Conservation (phyloP, 2,888 invertebrate genomes). For the Vesta saturnalis region DNA sequence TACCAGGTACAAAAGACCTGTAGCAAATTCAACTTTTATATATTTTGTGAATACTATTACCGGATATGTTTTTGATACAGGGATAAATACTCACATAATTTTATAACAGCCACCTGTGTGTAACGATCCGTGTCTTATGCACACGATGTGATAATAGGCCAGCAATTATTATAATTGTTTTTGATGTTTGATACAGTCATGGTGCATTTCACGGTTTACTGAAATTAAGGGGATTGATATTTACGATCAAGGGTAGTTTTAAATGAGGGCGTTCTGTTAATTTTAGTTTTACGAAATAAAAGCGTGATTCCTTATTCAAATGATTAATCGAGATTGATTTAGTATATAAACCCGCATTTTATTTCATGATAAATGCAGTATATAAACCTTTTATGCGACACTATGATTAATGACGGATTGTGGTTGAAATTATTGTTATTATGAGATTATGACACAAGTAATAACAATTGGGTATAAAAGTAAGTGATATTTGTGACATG, state of each 20-base stretch:
- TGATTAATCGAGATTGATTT: conserved; percentile 6
- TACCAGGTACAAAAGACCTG: conserved; percentile 30
- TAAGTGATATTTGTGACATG: too few species aligned
- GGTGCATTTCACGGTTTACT: conserved; percentile 30
- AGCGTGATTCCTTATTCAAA: conserved; percentile 7
- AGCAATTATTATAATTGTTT: conserved; percentile 53
- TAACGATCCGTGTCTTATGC: conserved; percentile 46
- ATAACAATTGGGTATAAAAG: too few species aligned
- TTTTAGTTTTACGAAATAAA: conserved; percentile 9
- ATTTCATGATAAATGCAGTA: neutral
- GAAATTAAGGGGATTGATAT: conserved; percentile 25
- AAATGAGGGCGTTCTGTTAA: conserved; percentile 9
- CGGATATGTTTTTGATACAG: conserved; percentile 11
- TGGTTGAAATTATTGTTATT: too few species aligned
- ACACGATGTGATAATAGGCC: conserved; percentile 52
- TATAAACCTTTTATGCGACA: neutral
- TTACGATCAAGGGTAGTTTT: conserved; percentile 21
- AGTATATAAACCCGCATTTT: neutral
- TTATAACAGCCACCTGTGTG: conserved; percentile 47
- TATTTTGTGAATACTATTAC: neutral
- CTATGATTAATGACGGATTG: neutral
- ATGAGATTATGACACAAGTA: too few species aligned
- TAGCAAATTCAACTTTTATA: conserved; percentile 15
- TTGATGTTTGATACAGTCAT: conserved; percentile 37
- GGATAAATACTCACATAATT: conserved; percentile 21